phyloP scores from a whole-genome alignment of 1,140 invertebrate genomes.

The Drosophila rhopaloa region DNA sequence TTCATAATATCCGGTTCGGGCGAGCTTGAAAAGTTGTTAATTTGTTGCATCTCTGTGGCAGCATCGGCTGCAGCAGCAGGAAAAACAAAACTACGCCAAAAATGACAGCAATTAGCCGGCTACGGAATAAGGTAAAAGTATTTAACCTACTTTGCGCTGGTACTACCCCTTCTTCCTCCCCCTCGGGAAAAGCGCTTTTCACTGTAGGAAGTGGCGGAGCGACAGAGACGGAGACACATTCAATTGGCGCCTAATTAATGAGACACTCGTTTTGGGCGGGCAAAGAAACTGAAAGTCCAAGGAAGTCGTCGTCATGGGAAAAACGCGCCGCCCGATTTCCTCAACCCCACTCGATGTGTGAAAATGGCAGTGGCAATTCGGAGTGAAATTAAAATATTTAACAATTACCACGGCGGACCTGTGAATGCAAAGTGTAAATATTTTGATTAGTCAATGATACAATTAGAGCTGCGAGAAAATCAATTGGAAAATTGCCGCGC shows the following conservation, averaged over 20 bases:
- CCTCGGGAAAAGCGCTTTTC: slow-evolving; percentile 55
- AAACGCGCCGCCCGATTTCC: slow-evolving; percentile 30
- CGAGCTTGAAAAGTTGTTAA: slow-evolving; percentile 82
- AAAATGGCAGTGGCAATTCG: slow-evolving; percentile 40
- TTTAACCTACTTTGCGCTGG: slow-evolving; percentile 70
- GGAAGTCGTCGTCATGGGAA: slow-evolving; percentile 65
- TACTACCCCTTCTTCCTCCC: neutral
- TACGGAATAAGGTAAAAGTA: slow-evolving; percentile 77
- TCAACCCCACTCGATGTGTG: slow-evolving; percentile 55
- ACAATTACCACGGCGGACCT: slow-evolving; percentile 24
- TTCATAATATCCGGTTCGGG: slow-evolving; percentile 80
- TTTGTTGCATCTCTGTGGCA: slow-evolving; percentile 47
- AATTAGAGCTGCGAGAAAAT: slow-evolving; percentile 54
- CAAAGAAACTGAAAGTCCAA: slow-evolving; percentile 28
- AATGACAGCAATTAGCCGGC: slow-evolving; percentile 74
- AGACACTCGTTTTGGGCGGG: slow-evolving; percentile 14
- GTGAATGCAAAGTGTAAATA: slow-evolving; percentile 54
- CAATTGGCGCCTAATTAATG: slow-evolving; percentile 72
- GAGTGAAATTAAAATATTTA: slow-evolving; percentile 67
- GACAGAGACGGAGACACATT: slow-evolving; percentile 23
- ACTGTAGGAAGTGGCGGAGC: slow-evolving; percentile 60
- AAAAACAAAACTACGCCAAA: slow-evolving; percentile 62
- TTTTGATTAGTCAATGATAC: slow-evolving; percentile 64
- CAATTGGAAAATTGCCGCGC: slow-evolving; percentile 38
- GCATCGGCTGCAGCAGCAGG: slow-evolving; percentile 17